Base-by-base conservation (phyloP, 1,140 invertebrate species). In the Saccostrea glomerata region DNA sequence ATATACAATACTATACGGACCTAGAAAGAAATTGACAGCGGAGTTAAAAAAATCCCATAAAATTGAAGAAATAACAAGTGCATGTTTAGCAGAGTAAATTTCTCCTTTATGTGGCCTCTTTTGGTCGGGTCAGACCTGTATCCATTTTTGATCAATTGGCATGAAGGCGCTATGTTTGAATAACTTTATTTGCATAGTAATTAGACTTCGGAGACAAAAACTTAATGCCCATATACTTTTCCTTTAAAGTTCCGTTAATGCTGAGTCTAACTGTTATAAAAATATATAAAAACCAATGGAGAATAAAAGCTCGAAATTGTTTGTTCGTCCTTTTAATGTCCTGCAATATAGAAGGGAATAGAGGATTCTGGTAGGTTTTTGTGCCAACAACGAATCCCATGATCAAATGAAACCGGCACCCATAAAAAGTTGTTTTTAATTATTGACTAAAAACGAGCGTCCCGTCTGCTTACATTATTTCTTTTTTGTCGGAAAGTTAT, bases 361-460 rank as follows among this genome's bases (percentile, higher is more conserved):
- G 25, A 13, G 70, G 58, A 20, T 63, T 17, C 58, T 15, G 20
- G 15, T 20, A 60, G 15, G 58, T 60, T 15, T 15, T 20, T 63
- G 58, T 63, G 58, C 58, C 58, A 63, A 63, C 58, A 63, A 63
- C n/a, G n/a, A 17, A 63, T 36, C 58, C 58, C n/a, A 20, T 30
- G 70, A 77, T 77, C 70, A 77, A 77, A 77, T 77, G 25, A 40
- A 77, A 36, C 13, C 6, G 23, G 30, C 30, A 25, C 12, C 70
- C 30, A 77, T 77, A 77, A 77, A 77, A 66, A 77, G 23, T 12
- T 30, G 13, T 40, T 77, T n/a, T 77, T 77, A 77, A 77, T 77
- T 77, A 77, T 77, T 40, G 70, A 77, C 23, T 36, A 77, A 77
- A 47, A 77, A 77, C 25, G 70, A 77, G 25, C 30, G 23, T 36